A percentile compares a stretch with the other conserved stretches of the same genome.
Evolutionary conservation across 2,888 invertebrate genomes (phyloP).

Genomic region (Conomelus anceps): DNA sequence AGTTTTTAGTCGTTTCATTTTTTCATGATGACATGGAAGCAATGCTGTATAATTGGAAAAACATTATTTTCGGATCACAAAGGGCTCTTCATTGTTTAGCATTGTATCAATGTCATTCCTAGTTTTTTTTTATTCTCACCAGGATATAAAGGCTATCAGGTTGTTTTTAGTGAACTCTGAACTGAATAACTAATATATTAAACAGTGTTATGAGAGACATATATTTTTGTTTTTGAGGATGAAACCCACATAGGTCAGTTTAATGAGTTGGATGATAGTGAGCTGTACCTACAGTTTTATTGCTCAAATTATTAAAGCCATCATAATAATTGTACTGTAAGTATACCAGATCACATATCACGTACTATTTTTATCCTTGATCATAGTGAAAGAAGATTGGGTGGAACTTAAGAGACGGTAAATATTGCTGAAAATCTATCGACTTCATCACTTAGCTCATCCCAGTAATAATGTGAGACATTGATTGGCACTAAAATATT

Average conservation of each 20-base stretch:
- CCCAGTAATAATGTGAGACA: background rate
- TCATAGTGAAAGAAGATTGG: too few relatives aligned
- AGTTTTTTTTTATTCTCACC: background rate
- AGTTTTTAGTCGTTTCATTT: background rate
- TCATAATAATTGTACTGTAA: too few relatives aligned
- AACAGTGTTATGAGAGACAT: too few relatives aligned
- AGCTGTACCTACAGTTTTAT: too few relatives aligned
- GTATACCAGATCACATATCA: too few relatives aligned
- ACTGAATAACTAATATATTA: too few relatives aligned
- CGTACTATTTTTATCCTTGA: too few relatives aligned
- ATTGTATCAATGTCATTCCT: background rate
- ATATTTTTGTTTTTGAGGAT: too few relatives aligned
- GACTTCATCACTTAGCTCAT: background rate
- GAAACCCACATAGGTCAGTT: too few relatives aligned
- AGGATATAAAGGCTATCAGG: background rate
- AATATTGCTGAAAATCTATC: background rate
- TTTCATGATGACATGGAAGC: background rate
- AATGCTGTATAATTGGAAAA: background rate
- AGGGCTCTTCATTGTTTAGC: background rate
- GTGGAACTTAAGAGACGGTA: background rate
- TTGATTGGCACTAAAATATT: background rate
- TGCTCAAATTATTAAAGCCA: too few relatives aligned
- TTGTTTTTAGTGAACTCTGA: background rate
- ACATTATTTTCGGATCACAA: background rate
- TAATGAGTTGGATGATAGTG: too few relatives aligned